These are phyloP conservation scores for Campylomormyrus numenius DNA, from an alignment of 2,113 vertebrate genomes.

Conservation along the genomic window DNA sequence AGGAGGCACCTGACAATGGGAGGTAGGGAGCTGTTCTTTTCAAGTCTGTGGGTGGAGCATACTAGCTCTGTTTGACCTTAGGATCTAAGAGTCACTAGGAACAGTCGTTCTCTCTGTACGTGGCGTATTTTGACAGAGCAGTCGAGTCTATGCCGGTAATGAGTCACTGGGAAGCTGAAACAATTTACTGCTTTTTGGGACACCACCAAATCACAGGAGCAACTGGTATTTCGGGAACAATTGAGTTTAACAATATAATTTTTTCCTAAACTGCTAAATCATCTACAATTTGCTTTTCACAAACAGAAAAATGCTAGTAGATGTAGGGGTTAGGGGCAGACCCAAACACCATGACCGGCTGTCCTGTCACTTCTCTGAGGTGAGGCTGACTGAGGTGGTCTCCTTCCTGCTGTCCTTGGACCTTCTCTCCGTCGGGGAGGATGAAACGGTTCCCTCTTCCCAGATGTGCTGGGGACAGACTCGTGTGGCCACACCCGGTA, in stretches of 20 bases:
- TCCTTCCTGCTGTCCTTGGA: slow-evolving; percentile 64
- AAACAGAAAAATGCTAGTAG: neutral
- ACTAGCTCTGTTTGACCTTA: neutral
- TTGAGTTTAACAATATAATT: neutral
- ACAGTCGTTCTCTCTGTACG: neutral
- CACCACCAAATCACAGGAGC: neutral
- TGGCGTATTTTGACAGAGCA: neutral
- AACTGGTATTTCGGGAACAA: neutral
- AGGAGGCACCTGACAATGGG: neutral
- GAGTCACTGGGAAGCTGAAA: neutral
- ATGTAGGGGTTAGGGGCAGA: neutral
- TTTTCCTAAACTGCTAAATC: neutral
- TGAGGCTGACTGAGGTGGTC: slow-evolving; percentile 62
- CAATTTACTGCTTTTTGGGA: neutral
- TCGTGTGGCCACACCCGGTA: slow-evolving; percentile 53
- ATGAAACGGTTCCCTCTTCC: slow-evolving; percentile 64
- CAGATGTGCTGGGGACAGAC: slow-evolving; percentile 59
- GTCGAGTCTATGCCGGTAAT: neutral
- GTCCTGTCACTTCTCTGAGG: slow-evolving; percentile 52
- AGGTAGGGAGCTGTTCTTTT: neutral
- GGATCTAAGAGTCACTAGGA: neutral
- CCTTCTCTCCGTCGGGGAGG: slow-evolving; percentile 59
- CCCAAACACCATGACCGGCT: neutral
- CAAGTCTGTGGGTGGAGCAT: neutral
- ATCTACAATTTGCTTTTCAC: neutral